phyloP scores from a whole-genome alignment of 2,888 invertebrate species.

The Parnassius mnemosyne region DNA sequence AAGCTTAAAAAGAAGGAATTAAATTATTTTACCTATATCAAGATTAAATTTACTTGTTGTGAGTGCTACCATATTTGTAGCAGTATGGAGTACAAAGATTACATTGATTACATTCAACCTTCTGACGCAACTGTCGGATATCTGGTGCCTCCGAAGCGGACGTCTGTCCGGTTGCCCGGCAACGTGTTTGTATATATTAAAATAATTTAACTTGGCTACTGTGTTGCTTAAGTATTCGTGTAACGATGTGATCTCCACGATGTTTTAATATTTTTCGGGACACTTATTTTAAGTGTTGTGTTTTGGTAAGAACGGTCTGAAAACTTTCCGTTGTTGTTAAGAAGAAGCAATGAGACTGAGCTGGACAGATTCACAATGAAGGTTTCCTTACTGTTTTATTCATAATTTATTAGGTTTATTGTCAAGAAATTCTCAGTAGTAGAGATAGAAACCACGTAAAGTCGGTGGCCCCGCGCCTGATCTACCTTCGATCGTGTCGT shows the following conservation, averaged over 20 bases:
- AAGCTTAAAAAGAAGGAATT: too few relatives aligned
- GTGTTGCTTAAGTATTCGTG: conserved; percentile 15
- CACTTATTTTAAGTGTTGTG: not conserved
- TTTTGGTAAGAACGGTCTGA: too few relatives aligned
- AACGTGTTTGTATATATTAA: conserved; percentile 22
- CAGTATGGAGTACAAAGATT: not conserved
- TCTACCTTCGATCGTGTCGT: too few relatives aligned
- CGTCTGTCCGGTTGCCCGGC: conserved; percentile 22
- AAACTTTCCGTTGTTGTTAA: too few relatives aligned
- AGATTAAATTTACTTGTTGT: not conserved
- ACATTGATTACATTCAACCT: conserved; percentile 1
- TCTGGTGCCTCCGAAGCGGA: conserved; percentile 13
- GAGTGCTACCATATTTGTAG: not conserved
- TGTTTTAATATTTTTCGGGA: conserved; percentile 2
- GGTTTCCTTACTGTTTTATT: too few relatives aligned
- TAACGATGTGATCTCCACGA: not conserved
- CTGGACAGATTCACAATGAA: too few relatives aligned
- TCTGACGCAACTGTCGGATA: conserved; percentile 15
- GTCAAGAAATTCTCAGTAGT: too few relatives aligned
- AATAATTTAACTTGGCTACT: conserved; percentile 24
- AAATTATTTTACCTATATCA: too few relatives aligned
- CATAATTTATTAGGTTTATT: too few relatives aligned
- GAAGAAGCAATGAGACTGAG: too few relatives aligned
- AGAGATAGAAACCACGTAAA: too few relatives aligned
- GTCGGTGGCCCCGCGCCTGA: too few relatives aligned